These are phyloP conservation scores for Nomada goodeniana DNA, from an alignment of 2,888 invertebrate genomes.

Conservation along the genomic window DNA sequence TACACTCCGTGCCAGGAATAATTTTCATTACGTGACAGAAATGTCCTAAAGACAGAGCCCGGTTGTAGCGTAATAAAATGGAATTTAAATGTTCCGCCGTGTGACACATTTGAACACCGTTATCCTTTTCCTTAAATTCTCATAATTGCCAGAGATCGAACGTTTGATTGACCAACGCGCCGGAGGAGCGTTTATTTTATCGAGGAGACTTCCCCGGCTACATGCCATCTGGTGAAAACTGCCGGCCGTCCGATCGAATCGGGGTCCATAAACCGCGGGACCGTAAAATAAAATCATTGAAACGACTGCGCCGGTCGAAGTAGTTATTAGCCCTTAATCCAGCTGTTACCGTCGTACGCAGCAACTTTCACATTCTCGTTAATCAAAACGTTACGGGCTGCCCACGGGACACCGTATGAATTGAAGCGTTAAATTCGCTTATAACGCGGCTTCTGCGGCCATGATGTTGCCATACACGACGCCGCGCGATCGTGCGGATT, in stretches of 20 bases:
- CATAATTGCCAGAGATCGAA: conserved; percentile 17
- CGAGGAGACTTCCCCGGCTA: not conserved
- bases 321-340: conserved; percentile 69
- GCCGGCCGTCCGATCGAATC: conserved; percentile 13
- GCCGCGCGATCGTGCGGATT: conserved; percentile 37
- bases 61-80: not conserved
- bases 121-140: not conserved
- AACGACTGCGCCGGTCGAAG: conserved; percentile 41
- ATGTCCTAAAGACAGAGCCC: too few species aligned
- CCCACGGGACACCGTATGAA: conserved; percentile 51
- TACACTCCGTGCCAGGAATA: too few species aligned
- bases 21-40: too few species aligned
- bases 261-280: conserved; percentile 47
- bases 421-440: conserved; percentile 65
- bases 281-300: conserved; percentile 62
- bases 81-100: not conserved
- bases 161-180: not conserved
- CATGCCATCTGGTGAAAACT: not conserved
- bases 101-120: not conserved
- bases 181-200: too few species aligned
- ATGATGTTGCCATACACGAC: conserved; percentile 26
- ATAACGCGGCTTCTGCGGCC: conserved; percentile 48
- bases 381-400: conserved; percentile 68
- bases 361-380: conserved; percentile 63
- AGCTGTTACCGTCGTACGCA: conserved; percentile 61